Conservation (phyloP, 2,113 vertebrate genomes). For the Corydoras sp. region DNA sequence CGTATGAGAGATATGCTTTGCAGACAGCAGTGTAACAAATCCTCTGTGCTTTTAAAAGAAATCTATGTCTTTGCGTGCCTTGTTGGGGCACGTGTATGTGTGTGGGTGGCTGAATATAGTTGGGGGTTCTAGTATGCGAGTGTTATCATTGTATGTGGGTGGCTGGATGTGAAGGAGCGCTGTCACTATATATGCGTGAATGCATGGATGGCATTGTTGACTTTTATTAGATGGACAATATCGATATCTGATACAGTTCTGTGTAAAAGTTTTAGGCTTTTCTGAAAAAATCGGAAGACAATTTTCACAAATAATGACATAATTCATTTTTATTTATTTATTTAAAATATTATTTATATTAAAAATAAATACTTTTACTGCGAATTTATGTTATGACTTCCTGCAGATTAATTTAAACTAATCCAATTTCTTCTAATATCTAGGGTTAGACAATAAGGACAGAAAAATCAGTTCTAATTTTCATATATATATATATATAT, state of each 20-base stretch:
- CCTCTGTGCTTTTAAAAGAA: slow-evolving; percentile 13
- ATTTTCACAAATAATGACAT: no score
- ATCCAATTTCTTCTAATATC: no score
- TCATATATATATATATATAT: no score
- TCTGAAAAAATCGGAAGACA: no score
- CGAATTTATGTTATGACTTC: no score
- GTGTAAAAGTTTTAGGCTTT: no score
- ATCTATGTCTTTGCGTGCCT: slow-evolving; percentile 23
- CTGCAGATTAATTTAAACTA: no score
- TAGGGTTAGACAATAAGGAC: no score
- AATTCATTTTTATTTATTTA: no score
- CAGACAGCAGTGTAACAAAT: slow-evolving; percentile 24
- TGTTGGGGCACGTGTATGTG: slow-evolving; percentile 2
- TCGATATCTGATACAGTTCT: not conserved
- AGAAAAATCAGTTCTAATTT: not conserved
- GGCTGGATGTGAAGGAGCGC: slow-evolving; percentile 1
- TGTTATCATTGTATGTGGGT: slow-evolving; percentile 6
- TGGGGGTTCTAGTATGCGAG: not conserved
- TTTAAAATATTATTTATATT: no score
- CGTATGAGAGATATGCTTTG: slow-evolving; percentile 34
- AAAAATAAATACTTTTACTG: no score
- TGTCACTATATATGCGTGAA: not conserved
- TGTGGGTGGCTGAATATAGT: not conserved
- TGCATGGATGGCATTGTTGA: slow-evolving; percentile 1
- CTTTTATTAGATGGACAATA: not conserved